phyloP scores from a whole-genome alignment of 2,113 vertebrate genomes.

The Merops nubicus region DNA sequence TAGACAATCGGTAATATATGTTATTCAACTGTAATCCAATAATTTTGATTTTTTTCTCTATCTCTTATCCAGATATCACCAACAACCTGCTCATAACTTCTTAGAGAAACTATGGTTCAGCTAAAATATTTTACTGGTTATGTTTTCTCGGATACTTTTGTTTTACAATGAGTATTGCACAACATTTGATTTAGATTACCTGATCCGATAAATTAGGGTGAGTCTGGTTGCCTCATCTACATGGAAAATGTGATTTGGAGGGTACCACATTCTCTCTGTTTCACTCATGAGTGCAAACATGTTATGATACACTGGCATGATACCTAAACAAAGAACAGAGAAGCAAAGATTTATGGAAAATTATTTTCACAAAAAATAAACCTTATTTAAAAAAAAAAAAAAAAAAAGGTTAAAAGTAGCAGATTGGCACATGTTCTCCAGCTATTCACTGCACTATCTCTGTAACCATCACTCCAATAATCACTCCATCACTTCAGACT shows the following conservation, averaged over 20 bases:
- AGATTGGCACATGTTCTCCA: background rate
- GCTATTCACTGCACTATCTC: background rate
- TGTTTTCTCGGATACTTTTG: background rate
- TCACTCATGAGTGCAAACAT: conserved; percentile 93
- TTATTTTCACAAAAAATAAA: background rate
- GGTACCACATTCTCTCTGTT: conserved; percentile 87
- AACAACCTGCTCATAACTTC: background rate
- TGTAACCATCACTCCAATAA: background rate
- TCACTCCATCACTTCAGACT: background rate
- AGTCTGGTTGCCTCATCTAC: conserved; percentile 80
- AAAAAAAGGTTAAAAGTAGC: background rate
- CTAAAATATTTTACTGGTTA: background rate
- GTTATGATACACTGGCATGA: conserved; percentile 87
- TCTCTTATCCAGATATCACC: background rate
- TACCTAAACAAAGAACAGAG: conserved; percentile 77
- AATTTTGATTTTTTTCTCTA: background rate
- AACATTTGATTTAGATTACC: conserved; percentile 18
- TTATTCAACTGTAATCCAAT: background rate
- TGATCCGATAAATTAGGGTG: conserved; percentile 87
- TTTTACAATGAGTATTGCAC: background rate
- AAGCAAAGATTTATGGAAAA: background rate
- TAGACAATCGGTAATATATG: background rate
- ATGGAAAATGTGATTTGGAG: conserved; percentile 92
- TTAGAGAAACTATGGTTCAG: background rate
- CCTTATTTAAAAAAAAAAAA: background rate